Base-by-base conservation (phyloP, 2,888 invertebrate genomes). In the Agrochola macilenta region DNA sequence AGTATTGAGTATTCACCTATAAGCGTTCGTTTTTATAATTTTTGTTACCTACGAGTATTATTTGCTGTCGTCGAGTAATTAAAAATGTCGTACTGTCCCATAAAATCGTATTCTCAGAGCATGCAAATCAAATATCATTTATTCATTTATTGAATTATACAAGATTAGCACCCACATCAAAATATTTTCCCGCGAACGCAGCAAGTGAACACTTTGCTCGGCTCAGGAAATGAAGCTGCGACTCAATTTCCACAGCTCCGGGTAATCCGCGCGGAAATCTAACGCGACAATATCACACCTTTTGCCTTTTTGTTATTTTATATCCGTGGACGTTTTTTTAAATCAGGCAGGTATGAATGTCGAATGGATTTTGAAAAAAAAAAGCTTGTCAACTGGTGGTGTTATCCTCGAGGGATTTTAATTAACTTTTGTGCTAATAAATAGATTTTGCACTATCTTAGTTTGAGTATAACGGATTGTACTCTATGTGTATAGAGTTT, bases 191-290 rank as follows among this genome's bases (percentile, higher is more conserved):
- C 54, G 46, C 46, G 46, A 78, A 70, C 69, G 65, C 54, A 54
- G 64, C 58, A 61, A 85, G 76, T 74, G 85, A 75, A 82, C 84
- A 86, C 79, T 88, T 88, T 83, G 71, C 87, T 73, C 78, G 78
- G 68, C 81, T 60, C 87, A 87, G 88, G 88, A 88, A 88, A 88
- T 88, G 88, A 88, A 88, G 85, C 77, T 83, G 88, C 81, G 88
- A 88, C 82, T 86, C 89, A 89, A 86, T 87, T 89, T 87, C 89
- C 90, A 87, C 81, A 70, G 69, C 73, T 77, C 63, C 61, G 72
- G 68, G 85, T 86, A 89, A 90, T 90, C 90, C 87, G 80, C 12
- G 63, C 85, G 83, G 85, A 85, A 89, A 90, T 90, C 90, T 90
- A 85, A 84, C 85, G 82, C 79, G 87, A 84, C 86, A 83, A 87